Percentiles rank a stretch among this genome's conserved stretches.
Conservation (phyloP, 2,113 vertebrate genomes). For the Calyptommatus sinebrachiatus region DNA sequence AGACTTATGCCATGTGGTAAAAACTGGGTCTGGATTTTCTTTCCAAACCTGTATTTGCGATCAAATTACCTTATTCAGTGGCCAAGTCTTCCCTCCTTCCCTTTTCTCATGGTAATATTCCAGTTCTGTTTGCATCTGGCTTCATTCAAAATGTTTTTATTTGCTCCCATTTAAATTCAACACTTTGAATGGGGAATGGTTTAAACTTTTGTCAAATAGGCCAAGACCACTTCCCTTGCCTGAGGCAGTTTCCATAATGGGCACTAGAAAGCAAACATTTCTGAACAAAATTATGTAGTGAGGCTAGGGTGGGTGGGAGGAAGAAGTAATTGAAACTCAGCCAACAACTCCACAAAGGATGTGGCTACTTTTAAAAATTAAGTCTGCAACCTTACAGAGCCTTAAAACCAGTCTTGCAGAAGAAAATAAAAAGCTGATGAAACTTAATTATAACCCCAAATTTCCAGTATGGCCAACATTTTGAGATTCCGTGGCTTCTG, state of each 20-base stretch:
- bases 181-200: not conserved
- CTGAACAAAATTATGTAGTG: not conserved
- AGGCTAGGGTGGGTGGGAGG: not conserved
- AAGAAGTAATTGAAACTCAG: not conserved
- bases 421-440: not conserved
- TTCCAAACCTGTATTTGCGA: not conserved
- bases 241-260: conserved; percentile 3
- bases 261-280: conserved; percentile 33
- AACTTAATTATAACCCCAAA: not conserved
- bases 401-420: not conserved
- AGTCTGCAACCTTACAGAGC: not conserved
- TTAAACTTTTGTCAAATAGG: not conserved
- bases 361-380: not conserved
- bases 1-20: no score
- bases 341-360: conserved; percentile 2
- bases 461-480: not conserved
- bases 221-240: conserved; percentile 11
- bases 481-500: not conserved
- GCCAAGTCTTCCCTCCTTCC: not conserved
- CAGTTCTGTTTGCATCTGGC: conserved; percentile 56
- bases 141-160: conserved; percentile 42
- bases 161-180: conserved; percentile 39
- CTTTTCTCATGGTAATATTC: conserved; percentile 28
- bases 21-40: conserved; percentile 4
- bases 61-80: conserved; percentile 2